These are phyloP conservation scores for Petrocephalus microphthalmus DNA, from an alignment of 2,113 vertebrate species.

Conservation along the genomic window DNA sequence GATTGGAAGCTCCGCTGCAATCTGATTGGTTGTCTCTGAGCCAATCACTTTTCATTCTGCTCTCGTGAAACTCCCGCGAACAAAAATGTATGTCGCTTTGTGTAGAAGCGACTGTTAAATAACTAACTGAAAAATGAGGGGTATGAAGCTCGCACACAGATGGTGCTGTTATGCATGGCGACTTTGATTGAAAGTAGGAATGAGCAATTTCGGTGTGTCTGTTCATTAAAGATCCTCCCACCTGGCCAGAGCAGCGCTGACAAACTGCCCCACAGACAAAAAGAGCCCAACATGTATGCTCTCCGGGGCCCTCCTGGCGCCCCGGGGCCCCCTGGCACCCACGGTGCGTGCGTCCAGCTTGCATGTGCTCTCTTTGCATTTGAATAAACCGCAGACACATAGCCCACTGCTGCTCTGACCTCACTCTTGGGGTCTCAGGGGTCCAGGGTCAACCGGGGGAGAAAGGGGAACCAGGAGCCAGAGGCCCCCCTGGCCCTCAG, in stretches of 20 bases:
- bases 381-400: not conserved
- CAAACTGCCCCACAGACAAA: constrained; percentile 50
- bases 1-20: too few species aligned
- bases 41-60: too few species aligned
- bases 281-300: constrained; percentile 44
- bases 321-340: constrained; percentile 57
- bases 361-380: too few species aligned
- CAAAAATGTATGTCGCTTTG: not conserved
- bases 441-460: constrained; percentile 57
- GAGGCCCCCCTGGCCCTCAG: constrained; percentile 46
- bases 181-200: not conserved
- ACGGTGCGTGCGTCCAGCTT: constrained; percentile 44
- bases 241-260: constrained; percentile 53
- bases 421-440: constrained; percentile 35
- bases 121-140: not conserved
- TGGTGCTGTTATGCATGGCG: not conserved
- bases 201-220: constrained; percentile 29
- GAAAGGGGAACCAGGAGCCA: constrained; percentile 51
- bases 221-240: constrained; percentile 29
- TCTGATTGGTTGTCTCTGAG: too few species aligned
- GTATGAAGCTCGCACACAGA: not conserved
- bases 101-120: not conserved
- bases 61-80: too few species aligned
- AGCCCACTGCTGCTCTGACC: not conserved
- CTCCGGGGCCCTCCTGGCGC: constrained; percentile 45